Percentiles rank a stretch among this genome's conserved stretches.
phyloP scores from a whole-genome alignment of 2,797 vertebrate genomes.

The Paramormyrops hopkinsi region DNA sequence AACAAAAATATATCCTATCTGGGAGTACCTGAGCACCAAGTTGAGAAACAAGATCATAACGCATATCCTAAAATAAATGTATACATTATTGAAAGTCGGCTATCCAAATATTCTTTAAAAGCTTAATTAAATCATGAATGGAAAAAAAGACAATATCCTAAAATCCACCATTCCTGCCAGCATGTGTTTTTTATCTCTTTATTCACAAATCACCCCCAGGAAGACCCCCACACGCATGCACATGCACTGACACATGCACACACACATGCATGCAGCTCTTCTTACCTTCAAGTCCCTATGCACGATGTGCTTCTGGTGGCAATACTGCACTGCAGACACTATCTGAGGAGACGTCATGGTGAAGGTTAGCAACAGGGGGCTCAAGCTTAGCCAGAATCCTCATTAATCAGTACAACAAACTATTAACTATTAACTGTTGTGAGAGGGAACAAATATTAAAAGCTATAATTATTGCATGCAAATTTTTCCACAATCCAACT shows the following conservation, averaged over 20 bases:
- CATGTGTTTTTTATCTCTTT: neutral
- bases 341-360: slow-evolving; percentile 56
- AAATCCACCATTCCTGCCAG: neutral
- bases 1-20: neutral
- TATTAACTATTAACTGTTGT: neutral
- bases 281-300: slow-evolving; percentile 87
- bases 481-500: neutral
- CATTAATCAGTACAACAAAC: neutral
- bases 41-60: neutral
- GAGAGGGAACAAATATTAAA: neutral
- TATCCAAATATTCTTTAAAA: neutral
- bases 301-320: slow-evolving; percentile 87
- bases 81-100: neutral
- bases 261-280: neutral
- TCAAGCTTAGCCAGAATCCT: neutral
- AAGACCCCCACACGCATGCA: neutral
- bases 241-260: neutral
- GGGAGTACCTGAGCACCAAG: neutral
- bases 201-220: neutral
- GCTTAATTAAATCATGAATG: neutral
- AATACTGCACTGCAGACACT: slow-evolving; percentile 89
- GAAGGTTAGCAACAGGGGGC: neutral
- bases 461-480: neutral
- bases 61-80: neutral
- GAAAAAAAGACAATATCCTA: neutral